Conservation (phyloP, 1,140 invertebrate genomes). For the Bombyx mandarina region DNA sequence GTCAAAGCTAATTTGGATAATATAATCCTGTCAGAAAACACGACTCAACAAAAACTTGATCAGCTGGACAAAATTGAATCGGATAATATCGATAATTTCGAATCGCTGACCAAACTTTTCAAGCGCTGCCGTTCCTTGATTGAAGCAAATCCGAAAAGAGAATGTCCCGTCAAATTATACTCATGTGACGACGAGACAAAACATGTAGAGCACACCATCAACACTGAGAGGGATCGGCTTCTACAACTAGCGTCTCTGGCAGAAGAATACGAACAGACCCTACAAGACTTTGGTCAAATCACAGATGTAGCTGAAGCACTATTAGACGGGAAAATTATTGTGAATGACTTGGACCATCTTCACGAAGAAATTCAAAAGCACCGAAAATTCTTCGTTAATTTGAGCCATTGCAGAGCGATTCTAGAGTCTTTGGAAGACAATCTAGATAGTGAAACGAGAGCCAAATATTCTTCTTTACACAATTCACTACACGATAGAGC, state of each 20-base stretch:
- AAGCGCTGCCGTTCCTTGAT: slow-evolving; percentile 36
- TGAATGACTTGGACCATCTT: slow-evolving; percentile 80
- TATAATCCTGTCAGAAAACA: slow-evolving; percentile 73
- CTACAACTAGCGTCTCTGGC: slow-evolving; percentile 80
- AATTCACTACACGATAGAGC: slow-evolving; percentile 81
- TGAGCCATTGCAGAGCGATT: slow-evolving; percentile 87
- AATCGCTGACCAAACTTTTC: slow-evolving; percentile 39
- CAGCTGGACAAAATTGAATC: slow-evolving; percentile 77
- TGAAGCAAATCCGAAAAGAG: slow-evolving; percentile 47
- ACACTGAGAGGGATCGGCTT: slow-evolving; percentile 79
- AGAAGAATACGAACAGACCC: slow-evolving; percentile 88
- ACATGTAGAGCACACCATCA: slow-evolving; percentile 77
- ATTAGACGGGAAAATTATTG: slow-evolving; percentile 81
- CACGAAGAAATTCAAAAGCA: slow-evolving; percentile 91
- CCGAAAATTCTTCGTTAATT: slow-evolving; percentile 88
- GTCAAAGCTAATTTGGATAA: slow-evolving; percentile 71
- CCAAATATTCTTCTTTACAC: slow-evolving; percentile 81
- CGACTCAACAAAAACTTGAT: slow-evolving; percentile 75
- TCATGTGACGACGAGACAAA: slow-evolving; percentile 76
- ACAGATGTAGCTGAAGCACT: slow-evolving; percentile 85
- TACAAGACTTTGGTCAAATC: slow-evolving; percentile 88
- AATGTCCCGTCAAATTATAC: slow-evolving; percentile 78
- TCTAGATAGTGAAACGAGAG: slow-evolving; percentile 82
- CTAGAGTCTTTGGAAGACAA: slow-evolving; percentile 88
- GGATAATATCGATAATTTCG: slow-evolving; percentile 62